Conservation (phyloP, 2,888 invertebrate species). For the Lomographa bimaculata region DNA sequence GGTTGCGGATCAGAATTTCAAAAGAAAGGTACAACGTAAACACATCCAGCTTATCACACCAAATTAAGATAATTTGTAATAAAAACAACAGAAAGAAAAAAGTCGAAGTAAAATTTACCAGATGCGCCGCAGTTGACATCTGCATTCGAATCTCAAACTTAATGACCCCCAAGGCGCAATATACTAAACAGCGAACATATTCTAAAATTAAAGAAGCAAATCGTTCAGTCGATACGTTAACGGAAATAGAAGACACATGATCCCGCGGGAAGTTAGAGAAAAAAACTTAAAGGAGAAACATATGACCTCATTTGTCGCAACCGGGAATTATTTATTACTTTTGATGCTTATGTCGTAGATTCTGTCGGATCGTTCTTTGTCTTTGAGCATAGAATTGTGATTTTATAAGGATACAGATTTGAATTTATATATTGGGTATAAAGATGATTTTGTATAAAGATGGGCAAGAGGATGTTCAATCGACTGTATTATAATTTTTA, state of each 20-base stretch:
- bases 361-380: constrained; percentile 66
- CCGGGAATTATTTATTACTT: constrained; percentile 80
- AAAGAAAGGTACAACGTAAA: no score
- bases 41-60: no score
- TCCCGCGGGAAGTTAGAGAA: constrained; percentile 78
- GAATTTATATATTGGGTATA: no score
- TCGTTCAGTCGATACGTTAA: constrained; percentile 76
- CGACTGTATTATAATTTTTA: no score
- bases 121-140: constrained; percentile 66
- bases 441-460: no score
- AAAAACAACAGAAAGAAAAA: constrained; percentile 17
- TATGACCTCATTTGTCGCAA: constrained; percentile 82
- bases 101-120: constrained; percentile 54
- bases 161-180: constrained; percentile 76
- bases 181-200: constrained; percentile 80
- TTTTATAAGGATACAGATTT: no score
- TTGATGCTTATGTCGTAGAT: constrained; percentile 57
- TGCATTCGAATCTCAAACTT: constrained; percentile 63
- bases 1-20: no score
- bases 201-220: constrained; percentile 79
- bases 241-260: constrained; percentile 83
- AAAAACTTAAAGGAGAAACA: constrained; percentile 80
- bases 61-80: constrained; percentile 26
- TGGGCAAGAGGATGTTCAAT: no score
- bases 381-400: constrained; percentile 41